phyloP scores from a whole-genome alignment of 2,797 vertebrate genomes.

The Diceros bicornis region DNA sequence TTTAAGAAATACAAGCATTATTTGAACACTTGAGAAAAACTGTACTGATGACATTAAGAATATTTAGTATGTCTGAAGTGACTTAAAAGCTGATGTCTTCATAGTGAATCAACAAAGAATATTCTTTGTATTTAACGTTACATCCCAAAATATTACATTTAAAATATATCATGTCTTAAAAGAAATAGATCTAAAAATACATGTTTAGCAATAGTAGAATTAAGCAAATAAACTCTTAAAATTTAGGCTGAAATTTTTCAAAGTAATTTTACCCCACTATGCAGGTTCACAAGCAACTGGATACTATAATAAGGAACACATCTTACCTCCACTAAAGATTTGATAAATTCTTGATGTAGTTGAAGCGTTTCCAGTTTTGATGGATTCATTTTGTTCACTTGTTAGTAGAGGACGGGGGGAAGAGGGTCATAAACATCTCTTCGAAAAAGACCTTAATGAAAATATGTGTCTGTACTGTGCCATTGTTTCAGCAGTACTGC shows the following conservation, averaged over 20 bases:
- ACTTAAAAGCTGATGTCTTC: slow-evolving; percentile 80
- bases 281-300: slow-evolving; percentile 77
- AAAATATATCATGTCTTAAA: slow-evolving; percentile 74
- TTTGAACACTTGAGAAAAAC: slow-evolving; percentile 63
- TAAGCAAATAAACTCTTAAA: slow-evolving; percentile 77
- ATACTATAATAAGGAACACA: slow-evolving; percentile 88
- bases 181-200: slow-evolving; percentile 76
- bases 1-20: slow-evolving; percentile 58
- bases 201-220: slow-evolving; percentile 67
- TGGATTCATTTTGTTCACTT: slow-evolving; percentile 91
- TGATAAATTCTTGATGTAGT: slow-evolving; percentile 89
- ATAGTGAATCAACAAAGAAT: slow-evolving; percentile 74
- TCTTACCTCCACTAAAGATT: slow-evolving; percentile 91
- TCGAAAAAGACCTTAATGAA: slow-evolving; percentile 90
- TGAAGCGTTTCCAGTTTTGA: slow-evolving; percentile 90
- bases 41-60: slow-evolving; percentile 73
- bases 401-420: slow-evolving; percentile 89
- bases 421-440: slow-evolving; percentile 89
- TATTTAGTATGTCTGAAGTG: slow-evolving; percentile 69
- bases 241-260: slow-evolving; percentile 83
- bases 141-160: slow-evolving; percentile 79
- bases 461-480: slow-evolving; percentile 89
- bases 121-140: slow-evolving; percentile 82
- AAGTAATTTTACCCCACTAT: slow-evolving; percentile 85
- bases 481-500: slow-evolving; percentile 91